These are phyloP conservation scores for Palloptera scutellata DNA, from an alignment of 2,888 invertebrate genomes.

Conservation along the genomic window DNA sequence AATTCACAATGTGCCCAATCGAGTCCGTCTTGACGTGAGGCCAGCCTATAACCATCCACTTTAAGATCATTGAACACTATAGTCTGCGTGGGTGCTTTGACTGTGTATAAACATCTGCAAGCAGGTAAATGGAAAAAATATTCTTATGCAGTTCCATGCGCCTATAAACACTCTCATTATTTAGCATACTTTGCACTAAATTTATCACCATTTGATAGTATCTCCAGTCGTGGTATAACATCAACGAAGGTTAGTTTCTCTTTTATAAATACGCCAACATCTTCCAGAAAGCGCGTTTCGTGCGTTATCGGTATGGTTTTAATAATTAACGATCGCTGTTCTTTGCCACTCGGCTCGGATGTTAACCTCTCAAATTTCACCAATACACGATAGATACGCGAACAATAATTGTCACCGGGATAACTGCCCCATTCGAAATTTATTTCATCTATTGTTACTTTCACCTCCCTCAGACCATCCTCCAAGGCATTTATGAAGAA, in stretches of 20 bases:
- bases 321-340: slow-evolving; percentile 52
- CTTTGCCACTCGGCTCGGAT: slow-evolving; percentile 25
- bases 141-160: slow-evolving; percentile 9
- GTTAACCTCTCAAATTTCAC: slow-evolving; percentile 41
- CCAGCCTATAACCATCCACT: slow-evolving; percentile 65
- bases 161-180: background rate
- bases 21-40: slow-evolving; percentile 66
- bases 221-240: slow-evolving; percentile 62
- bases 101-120: slow-evolving; percentile 50
- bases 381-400: slow-evolving; percentile 54
- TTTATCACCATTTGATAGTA: slow-evolving; percentile 53
- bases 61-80: slow-evolving; percentile 63
- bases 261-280: slow-evolving; percentile 62
- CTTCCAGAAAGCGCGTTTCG: slow-evolving; percentile 57
- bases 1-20: slow-evolving; percentile 66
- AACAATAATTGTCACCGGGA: slow-evolving; percentile 60
- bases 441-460: slow-evolving; percentile 46
- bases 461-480: slow-evolving; percentile 49
- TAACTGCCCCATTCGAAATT: slow-evolving; percentile 55
- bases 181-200: slow-evolving; percentile 54
- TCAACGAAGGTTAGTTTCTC: slow-evolving; percentile 62
- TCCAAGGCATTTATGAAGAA: slow-evolving; percentile 56
- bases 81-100: slow-evolving; percentile 53
- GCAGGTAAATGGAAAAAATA: slow-evolving; percentile 3
- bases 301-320: slow-evolving; percentile 56